These are phyloP conservation scores for Drosophila gaucha DNA, from an alignment of 2,888 invertebrate species.

Conservation along the genomic window DNA sequence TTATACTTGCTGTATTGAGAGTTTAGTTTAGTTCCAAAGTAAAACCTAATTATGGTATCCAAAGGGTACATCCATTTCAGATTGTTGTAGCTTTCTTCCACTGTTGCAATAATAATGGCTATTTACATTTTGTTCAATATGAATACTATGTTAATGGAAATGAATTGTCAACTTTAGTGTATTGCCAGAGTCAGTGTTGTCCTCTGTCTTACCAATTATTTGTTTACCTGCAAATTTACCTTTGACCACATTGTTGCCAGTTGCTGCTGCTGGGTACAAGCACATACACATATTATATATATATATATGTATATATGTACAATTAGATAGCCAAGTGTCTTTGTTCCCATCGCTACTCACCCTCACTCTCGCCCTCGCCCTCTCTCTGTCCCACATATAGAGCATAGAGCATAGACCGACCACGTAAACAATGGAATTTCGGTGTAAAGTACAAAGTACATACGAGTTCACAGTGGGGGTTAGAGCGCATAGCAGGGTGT, in stretches of 20 bases:
- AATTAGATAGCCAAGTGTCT: slow-evolving; percentile 5
- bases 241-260: not conserved
- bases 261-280: not conserved
- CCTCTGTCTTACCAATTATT: not conserved
- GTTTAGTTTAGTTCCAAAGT: no score
- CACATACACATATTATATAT: not conserved
- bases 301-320: no score
- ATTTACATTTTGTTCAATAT: not conserved
- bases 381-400: not conserved
- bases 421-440: slow-evolving; percentile 27
- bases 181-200: not conserved
- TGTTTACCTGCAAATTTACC: slow-evolving; percentile 1
- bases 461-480: slow-evolving; percentile 1
- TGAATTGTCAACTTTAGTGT: not conserved
- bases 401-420: slow-evolving; percentile 4
- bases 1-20: no score
- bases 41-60: no score
- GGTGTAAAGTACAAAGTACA: slow-evolving; percentile 29
- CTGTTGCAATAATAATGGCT: not conserved
- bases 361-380: not conserved
- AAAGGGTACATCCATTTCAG: not conserved
- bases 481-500: slow-evolving; percentile 1
- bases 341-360: slow-evolving; percentile 6
- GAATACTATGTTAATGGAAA: not conserved
- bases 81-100: no score